Base-by-base conservation (phyloP, 1,140 invertebrate species). In the Ceratitis capitata region DNA sequence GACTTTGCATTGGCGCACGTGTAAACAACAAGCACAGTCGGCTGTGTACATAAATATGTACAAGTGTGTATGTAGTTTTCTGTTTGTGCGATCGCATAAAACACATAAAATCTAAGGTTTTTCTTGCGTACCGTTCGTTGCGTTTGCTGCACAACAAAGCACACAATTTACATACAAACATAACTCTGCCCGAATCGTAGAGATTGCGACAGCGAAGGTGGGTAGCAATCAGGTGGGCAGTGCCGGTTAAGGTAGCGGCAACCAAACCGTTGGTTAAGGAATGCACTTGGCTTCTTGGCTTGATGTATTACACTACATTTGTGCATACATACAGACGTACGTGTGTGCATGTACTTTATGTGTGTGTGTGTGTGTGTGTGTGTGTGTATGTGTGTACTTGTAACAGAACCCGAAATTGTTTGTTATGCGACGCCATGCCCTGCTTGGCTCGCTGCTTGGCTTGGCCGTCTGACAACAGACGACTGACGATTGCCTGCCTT, bases 201-300 rank as follows among this genome's bases (percentile, higher is more conserved):
- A n/a, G 5, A 2, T 19, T 4, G 69, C n/a, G 35, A 39, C 64
- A 16, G 45, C 19, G n/a, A 78, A 45, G 39, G 39, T 78, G 69
- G 69, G 69, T 32, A n/a, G 32, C 69, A n/a, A n/a, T n/a, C n/a
- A 78, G 69, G 69, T 78, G 69, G 69, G 69, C 69, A 26, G 69
- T 9, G 69, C 42, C 69, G 69, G n/a, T 39, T 45, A 78, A 78
- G 39, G 69, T 9, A 45, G 32, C 23, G 19, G 19, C 69, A 23
- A 78, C 23, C 42, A 78, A 78, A 78, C 69, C 69, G 69, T 78
- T 78, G 69, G 69, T 45, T 23, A 78, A 78, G 69, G 69, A 45
- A 78, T 78, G 69, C 69, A 78, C 69, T 78, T 78, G 69, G 69
- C 69, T 78, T 78, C 69, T 78, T 78, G 69, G 69, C 69, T 78